Evolutionary conservation across 1,140 invertebrate genomes (phyloP), one percentile per base, ranked within the genome.

Genomic region (Drosophila kepulauana): DNA sequence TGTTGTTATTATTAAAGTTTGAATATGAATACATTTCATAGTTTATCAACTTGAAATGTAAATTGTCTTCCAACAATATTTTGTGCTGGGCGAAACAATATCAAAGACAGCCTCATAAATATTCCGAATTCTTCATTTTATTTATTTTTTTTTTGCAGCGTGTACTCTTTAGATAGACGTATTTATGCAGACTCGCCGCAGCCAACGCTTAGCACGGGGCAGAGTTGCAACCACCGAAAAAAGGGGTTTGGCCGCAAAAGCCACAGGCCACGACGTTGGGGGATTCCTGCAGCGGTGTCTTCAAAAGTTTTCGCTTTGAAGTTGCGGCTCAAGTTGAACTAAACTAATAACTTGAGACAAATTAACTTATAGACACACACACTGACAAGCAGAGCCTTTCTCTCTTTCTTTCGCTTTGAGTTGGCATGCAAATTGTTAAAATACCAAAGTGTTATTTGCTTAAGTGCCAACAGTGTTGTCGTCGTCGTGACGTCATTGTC

Each of bases 191-290:
- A 20, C 25, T 52, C 25, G 48, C 67, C 15, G 15, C 10, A n/a
- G 35, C 15, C 16, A 61, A 41, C 6, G 33, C 15, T 25, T n/a
- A 61, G 30, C 41, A 5, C 46, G 16, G 45, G 33, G 35, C 59
- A 56, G n/a, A 49, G 8, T 10, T 48, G 15, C 35, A 38, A 25
- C 15, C 35, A 57, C 8, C 4, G 15, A 41, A 58, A 75, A 66
- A 85, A 78, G 74, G 78, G 82, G 68, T 78, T 85, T 75, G 46
- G 65, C 81, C 81, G 74, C 81, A 80, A 85, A 84, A 84, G 64
- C 73, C 81, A 51, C 73, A 75, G 68, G 72, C 58, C 48, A 68
- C 46, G 63, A 71, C 72, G 20, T 25, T 25, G 68, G 59, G 65
- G 20, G 54, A 71, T 28, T 33, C 30, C 41, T 30, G 20, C 51